These are phyloP conservation scores for Falcaria lacertinaria DNA, from an alignment of 2,888 invertebrate species.

Conservation along the genomic window DNA sequence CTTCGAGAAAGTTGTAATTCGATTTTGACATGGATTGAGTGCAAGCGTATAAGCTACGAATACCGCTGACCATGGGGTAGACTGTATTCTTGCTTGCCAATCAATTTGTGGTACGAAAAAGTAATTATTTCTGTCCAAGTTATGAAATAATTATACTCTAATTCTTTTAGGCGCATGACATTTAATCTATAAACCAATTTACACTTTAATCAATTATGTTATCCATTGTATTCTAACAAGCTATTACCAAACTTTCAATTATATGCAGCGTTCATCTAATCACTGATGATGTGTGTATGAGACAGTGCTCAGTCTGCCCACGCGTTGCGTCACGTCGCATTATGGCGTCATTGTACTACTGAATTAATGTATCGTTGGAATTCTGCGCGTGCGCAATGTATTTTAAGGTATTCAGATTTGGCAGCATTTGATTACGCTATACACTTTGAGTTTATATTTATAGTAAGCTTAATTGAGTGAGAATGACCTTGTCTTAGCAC, in stretches of 20 bases:
- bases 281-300: background rate
- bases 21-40: too few relatives aligned
- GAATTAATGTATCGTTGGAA: constrained; percentile 17
- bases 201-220: background rate
- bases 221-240: background rate
- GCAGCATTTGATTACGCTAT: too few relatives aligned
- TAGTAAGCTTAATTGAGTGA: too few relatives aligned
- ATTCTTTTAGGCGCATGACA: background rate
- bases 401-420: constrained; percentile 3
- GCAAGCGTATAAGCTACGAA: too few relatives aligned
- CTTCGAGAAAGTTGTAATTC: too few relatives aligned
- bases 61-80: too few relatives aligned
- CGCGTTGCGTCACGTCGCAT: background rate
- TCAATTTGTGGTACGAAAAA: too few relatives aligned
- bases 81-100: too few relatives aligned
- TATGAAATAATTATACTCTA: too few relatives aligned
- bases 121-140: too few relatives aligned
- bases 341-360: constrained; percentile 17
- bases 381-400: constrained; percentile 6
- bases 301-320: background rate
- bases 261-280: background rate
- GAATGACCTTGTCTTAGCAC: too few relatives aligned
- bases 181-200: background rate
- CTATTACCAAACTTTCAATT: background rate
- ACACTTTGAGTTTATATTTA: too few relatives aligned